Base-by-base conservation (phyloP, 2,888 invertebrate genomes). In the Xestia sexstrigata region DNA sequence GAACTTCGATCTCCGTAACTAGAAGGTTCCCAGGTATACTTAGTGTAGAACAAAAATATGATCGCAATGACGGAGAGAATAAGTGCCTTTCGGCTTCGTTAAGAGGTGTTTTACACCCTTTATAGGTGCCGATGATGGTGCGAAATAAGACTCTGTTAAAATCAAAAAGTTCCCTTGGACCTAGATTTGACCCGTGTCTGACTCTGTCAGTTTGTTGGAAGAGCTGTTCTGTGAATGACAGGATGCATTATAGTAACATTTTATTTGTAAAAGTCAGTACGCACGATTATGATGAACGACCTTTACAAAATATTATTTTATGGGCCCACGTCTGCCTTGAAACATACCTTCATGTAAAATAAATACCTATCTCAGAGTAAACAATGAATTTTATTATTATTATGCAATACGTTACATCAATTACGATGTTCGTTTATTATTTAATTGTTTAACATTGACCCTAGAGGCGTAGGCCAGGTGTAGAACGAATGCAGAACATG, bases 381-480 rank as follows among this genome's bases (percentile, higher is more conserved):
- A 83, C 78, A 74, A 83, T 74, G 58, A 52, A 70, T 75, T 86
- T 81, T 76, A 76, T 35, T 62, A 20, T 75, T 76, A 73, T 88
- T 87, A 86, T 76, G 79, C 55, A 82, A 88, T 88, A 87, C 67
- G 82, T 87, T 87, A 84, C 84, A 77, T 85, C 87, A 84, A 72
- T 87, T 77, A 74, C 65, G 67, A 70, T 81, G 55, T 58, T 55
- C 45, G 42, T 87, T 86, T 85, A 85, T 78, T 74, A 79, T 87
- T 85, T 79, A 84, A 81, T 84, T 81, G 79, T 82, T 88, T 83
- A 83, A 84, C 88, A 88, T 88, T 88, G 88, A 88, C 87, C 87
- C 66, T 60, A 73, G 68, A 62, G 11, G 66, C 45, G 77, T 87
- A 65, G 80, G 80, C 80, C 74, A 82, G 66, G 74, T 69, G 67